Percentiles rank a stretch among this genome's conserved stretches.
These are phyloP conservation scores for Progne subis DNA, from an alignment of 2,113 vertebrate species.

Conservation along the genomic window DNA sequence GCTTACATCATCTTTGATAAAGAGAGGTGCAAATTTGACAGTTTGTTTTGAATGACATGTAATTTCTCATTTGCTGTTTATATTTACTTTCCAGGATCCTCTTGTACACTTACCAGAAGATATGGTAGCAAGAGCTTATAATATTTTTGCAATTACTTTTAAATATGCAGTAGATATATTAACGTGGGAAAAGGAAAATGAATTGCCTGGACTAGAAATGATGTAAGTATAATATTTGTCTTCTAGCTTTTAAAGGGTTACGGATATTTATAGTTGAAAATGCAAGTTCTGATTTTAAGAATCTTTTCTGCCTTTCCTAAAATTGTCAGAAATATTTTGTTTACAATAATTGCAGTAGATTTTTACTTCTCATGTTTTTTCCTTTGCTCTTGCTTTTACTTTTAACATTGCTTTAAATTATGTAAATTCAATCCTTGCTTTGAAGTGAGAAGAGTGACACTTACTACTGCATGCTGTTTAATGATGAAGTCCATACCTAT, in stretches of 20 bases:
- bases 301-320: neutral
- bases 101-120: conserved; percentile 87
- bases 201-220: conserved; percentile 86
- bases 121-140: conserved; percentile 86
- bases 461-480: conserved; percentile 98
- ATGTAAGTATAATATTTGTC: conserved; percentile 76
- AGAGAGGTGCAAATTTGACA: neutral
- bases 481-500: conserved; percentile 98
- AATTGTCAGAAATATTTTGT: neutral
- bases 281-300: neutral
- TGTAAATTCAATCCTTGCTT: neutral
- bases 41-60: neutral
- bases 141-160: conserved; percentile 90
- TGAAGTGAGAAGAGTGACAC: conserved; percentile 86
- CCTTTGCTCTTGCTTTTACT: neutral
- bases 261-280: neutral
- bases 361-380: neutral
- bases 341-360: neutral
- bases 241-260: neutral
- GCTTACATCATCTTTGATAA: neutral
- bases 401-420: neutral
- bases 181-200: conserved; percentile 92
- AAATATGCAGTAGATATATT: conserved; percentile 94
- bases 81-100: conserved; percentile 83
- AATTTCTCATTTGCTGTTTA: neutral